phyloP scores from a whole-genome alignment of 2,113 vertebrate genomes.

The Cinclus cinclus region DNA sequence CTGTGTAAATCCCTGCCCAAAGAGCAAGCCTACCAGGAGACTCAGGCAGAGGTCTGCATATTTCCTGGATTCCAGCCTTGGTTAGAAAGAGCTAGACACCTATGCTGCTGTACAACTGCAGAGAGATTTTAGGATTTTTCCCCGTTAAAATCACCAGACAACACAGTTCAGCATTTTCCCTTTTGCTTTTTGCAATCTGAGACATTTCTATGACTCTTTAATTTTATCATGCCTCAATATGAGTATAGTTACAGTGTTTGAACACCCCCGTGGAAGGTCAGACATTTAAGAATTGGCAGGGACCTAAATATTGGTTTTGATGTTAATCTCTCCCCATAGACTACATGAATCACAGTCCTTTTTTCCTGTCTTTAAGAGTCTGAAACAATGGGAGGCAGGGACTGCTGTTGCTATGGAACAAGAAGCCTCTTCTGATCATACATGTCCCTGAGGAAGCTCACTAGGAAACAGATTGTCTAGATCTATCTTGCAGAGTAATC shows the following conservation, averaged over 20 bases:
- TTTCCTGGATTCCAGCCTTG: neutral
- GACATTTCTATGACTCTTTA: neutral
- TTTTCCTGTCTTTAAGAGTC: neutral
- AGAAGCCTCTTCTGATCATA: constrained; percentile 1
- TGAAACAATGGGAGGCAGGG: constrained; percentile 18
- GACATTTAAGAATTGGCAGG: neutral
- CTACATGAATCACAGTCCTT: neutral
- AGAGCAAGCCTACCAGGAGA: neutral
- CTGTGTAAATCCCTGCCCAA: neutral
- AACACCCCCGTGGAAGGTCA: neutral
- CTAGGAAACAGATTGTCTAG: neutral
- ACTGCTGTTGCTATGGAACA: constrained; percentile 35
- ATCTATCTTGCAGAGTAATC: neutral
- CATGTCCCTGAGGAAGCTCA: neutral
- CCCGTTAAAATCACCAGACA: neutral
- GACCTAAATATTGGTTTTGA: neutral
- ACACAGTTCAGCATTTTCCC: neutral
- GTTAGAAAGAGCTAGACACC: neutral
- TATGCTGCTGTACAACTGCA: neutral
- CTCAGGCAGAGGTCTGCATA: neutral
- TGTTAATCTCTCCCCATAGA: neutral
- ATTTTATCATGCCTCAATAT: neutral
- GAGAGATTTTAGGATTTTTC: neutral
- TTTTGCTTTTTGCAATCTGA: neutral
- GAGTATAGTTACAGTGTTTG: neutral